These are phyloP conservation scores for Lithosia quadra DNA, from an alignment of 2,888 invertebrate species.

Conservation along the genomic window DNA sequence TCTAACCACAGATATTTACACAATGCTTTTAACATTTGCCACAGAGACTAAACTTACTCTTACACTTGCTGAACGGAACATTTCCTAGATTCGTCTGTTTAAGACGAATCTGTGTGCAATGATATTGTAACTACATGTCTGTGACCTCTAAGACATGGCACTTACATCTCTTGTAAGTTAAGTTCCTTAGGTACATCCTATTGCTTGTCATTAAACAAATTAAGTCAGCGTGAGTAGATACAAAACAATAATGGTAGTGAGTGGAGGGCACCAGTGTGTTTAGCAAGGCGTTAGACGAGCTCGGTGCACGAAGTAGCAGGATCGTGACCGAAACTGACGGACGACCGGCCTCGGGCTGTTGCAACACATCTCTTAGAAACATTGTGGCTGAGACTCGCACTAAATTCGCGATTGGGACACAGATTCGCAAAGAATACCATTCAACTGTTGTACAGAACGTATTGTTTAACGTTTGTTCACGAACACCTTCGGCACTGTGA, in stretches of 20 bases:
- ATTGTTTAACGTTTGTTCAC: conserved; percentile 58
- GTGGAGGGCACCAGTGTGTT: conserved; percentile 54
- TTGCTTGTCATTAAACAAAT: conserved; percentile 50
- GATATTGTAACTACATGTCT: neutral
- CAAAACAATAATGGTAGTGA: conserved; percentile 47
- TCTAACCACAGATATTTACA: conserved; percentile 23
- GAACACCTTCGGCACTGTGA: conserved; percentile 51
- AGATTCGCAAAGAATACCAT: conserved; percentile 71
- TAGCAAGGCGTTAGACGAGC: conserved; percentile 60
- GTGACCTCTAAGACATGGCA: conserved; percentile 17
- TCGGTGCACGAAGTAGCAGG: conserved; percentile 68
- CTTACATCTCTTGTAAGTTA: conserved; percentile 25
- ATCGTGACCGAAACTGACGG: conserved; percentile 76
- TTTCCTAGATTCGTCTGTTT: conserved; percentile 13
- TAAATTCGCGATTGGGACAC: conserved; percentile 79
- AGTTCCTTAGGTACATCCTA: conserved; percentile 23
- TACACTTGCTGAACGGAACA: conserved; percentile 20
- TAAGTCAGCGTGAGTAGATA: conserved; percentile 44
- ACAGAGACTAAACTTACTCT: conserved; percentile 14
- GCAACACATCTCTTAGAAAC: conserved; percentile 74
- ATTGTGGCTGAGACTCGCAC: conserved; percentile 76
- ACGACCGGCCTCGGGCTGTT: conserved; percentile 76
- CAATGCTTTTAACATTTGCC: conserved; percentile 24
- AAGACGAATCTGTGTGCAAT: conserved; percentile 27
- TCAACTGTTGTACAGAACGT: conserved; percentile 59